Base-by-base conservation (phyloP, 2,888 invertebrate genomes). In the Loripinus fragilis region DNA sequence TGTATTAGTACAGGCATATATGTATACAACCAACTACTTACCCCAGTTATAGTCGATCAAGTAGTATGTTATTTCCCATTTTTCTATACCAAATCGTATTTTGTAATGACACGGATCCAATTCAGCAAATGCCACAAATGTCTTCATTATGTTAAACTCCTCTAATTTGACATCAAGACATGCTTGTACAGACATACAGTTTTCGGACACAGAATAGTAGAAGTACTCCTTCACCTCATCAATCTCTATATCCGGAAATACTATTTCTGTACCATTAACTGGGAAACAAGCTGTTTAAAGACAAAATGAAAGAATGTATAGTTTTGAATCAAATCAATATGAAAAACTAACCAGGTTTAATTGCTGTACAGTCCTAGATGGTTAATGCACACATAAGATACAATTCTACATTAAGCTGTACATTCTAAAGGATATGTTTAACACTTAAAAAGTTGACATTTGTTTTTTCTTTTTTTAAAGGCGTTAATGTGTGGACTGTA, bases 41-140 rank as follows among this genome's bases (percentile, higher is more conserved):
- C 74, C 74, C 74, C 74, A 68, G 12, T 17, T 38, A 50, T 66
- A 73, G 25, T 73, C 66, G 5, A 73, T 48, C 28, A 73, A 48
- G 48, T 66, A 73, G 33, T 28, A 38, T 8, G 50, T 35, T 50
- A 50, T 73, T 50, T 50, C 33, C 25, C 38, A 73, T 10, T 73
- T 73, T 38, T 73, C 73, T 35, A 73, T 65, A 23, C 48, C 45
- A 7, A 73, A 17, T 33, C 50, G 12, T 15, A 73, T 7, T 35
- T 66, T 45, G 35, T 33, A 73, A 33, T 48, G n/a, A 35, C 73
- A 73, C 10, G 73, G 73, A 50, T 66, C 50, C 15, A 73, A 33
- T 66, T 66, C 66, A 33, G 66, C 65, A 10, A 50, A n/a, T 15
- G 73, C 73, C 35, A 66, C 48, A 23, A 73, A 50, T 30, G 73